Conservation (phyloP, 1,140 invertebrate species). For the Lamellibrachia luymesi region DNA sequence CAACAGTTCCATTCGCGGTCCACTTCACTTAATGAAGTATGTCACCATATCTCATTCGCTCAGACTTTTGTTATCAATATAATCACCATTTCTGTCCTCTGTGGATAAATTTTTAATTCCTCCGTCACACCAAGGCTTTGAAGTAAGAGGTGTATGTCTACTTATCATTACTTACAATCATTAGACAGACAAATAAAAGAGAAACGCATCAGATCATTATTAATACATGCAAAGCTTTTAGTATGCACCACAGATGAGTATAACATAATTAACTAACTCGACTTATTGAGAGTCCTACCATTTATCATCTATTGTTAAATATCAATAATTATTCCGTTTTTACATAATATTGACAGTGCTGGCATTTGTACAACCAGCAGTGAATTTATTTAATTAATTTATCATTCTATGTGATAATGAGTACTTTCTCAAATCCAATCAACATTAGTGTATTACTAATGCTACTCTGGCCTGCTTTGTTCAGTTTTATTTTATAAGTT, state of each 20-base stretch:
- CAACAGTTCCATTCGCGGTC: not conserved
- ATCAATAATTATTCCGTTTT: not conserved
- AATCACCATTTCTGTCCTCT: not conserved
- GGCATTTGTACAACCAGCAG: not conserved
- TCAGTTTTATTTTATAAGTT: not conserved
- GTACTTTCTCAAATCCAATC: not conserved
- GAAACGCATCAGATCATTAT: not conserved
- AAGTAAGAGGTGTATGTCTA: not conserved
- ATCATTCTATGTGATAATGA: not conserved
- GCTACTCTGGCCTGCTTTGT: not conserved
- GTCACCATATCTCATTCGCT: not conserved
- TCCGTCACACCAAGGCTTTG: not conserved
- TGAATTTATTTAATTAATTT: not conserved
- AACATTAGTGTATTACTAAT: not conserved
- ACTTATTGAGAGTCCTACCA: not conserved
- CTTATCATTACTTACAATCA: not conserved
- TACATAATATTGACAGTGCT: not conserved
- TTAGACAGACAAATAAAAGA: not conserved
- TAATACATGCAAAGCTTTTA: not conserved
- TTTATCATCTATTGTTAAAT: not conserved
- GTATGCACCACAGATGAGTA: not conserved
- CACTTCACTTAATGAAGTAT: constrained; percentile 1
- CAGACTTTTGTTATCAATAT: not conserved
- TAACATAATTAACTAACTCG: not conserved
- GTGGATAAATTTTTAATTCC: constrained; percentile 1